phyloP scores from a whole-genome alignment of 2,113 vertebrate genomes.

The Festucalex cinctus region DNA sequence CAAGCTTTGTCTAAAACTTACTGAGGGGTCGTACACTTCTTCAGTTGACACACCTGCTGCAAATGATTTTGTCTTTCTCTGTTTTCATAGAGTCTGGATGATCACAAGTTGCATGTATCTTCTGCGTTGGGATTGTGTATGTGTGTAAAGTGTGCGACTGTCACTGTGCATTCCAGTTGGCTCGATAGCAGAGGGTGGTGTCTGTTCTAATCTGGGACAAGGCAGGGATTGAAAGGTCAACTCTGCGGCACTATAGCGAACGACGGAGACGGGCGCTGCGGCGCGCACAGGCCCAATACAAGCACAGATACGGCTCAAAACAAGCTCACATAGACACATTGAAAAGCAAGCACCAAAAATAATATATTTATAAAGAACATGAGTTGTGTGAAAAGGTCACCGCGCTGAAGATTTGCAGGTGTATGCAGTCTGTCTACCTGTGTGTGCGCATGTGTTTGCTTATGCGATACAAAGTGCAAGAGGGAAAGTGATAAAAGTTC shows the following conservation, averaged over 20 bases:
- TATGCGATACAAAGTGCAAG: constrained; percentile 12
- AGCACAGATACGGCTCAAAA: constrained; percentile 15
- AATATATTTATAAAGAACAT: constrained; percentile 64
- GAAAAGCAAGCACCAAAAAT: constrained; percentile 53
- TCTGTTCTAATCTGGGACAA: constrained; percentile 71
- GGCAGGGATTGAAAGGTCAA: constrained; percentile 69
- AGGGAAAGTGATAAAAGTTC: constrained; percentile 16
- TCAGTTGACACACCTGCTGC: not conserved
- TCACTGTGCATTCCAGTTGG: constrained; percentile 59
- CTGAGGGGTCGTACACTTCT: not conserved
- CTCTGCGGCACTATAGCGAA: constrained; percentile 47
- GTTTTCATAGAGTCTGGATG: not conserved
- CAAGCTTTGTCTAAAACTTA: not conserved
- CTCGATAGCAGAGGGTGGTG: constrained; percentile 67
- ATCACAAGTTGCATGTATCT: not conserved
- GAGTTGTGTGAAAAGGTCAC: constrained; percentile 66
- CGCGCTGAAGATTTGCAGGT: constrained; percentile 50
- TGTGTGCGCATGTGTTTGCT: not conserved
- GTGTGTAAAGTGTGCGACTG: constrained; percentile 29
- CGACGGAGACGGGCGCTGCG: constrained; percentile 30
- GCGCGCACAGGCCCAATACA: constrained; percentile 24
- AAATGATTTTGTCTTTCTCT: not conserved
- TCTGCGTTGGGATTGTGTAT: constrained; percentile 5
- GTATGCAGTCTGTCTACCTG: not conserved
- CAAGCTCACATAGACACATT: constrained; percentile 45